These are phyloP conservation scores for Acipenser transmontanus DNA, from an alignment of 2,797 vertebrate genomes.

Conservation along the genomic window DNA sequence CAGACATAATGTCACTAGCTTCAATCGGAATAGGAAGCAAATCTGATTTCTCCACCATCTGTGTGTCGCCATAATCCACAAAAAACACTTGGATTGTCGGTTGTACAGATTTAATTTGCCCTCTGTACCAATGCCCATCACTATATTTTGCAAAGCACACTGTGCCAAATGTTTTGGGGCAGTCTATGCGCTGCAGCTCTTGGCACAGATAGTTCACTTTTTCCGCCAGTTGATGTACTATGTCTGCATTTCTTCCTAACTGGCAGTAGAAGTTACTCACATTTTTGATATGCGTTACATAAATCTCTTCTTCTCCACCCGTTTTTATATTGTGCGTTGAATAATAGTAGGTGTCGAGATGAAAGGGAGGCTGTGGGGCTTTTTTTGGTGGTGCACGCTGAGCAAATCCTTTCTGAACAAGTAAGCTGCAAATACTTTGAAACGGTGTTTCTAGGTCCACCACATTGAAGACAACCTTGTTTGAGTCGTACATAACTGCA, in stretches of 20 bases:
- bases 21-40: conserved; percentile 72
- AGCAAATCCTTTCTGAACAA: conserved; percentile 58
- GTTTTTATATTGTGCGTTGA: conserved; percentile 78
- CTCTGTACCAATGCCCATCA: conserved; percentile 84
- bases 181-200: conserved; percentile 41
- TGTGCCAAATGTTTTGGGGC: conserved; percentile 44
- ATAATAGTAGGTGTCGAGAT: conserved; percentile 78
- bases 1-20: conserved; percentile 69
- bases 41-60: conserved; percentile 55
- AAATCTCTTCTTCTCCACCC: conserved; percentile 76
- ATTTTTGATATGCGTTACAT: conserved; percentile 64
- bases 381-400: conserved; percentile 48
- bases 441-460: conserved; percentile 89
- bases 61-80: conserved; percentile 88
- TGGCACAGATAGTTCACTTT: conserved; percentile 54
- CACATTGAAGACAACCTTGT: conserved; percentile 69
- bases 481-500: conserved; percentile 69
- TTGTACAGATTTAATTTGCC: conserved; percentile 54
- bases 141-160: conserved; percentile 83
- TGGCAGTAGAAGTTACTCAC: conserved; percentile 81
- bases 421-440: conserved; percentile 68
- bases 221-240: conserved; percentile 56
- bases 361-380: conserved; percentile 48
- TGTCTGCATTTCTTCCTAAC: conserved; percentile 59
- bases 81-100: conserved; percentile 69